Conservation (phyloP, 2,113 vertebrate species). For the Mobula hypostoma region DNA sequence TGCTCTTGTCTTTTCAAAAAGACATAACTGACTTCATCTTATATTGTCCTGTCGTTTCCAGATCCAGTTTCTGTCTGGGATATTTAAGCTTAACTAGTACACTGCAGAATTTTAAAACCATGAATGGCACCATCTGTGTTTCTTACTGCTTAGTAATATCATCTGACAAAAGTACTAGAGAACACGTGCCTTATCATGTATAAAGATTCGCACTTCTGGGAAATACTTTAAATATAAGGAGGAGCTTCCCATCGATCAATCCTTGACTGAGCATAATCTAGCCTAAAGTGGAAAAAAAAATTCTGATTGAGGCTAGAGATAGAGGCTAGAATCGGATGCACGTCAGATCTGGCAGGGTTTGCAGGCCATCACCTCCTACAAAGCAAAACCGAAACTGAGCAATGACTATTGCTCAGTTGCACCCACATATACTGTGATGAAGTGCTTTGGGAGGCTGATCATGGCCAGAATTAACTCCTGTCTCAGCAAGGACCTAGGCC, state of each 20-base stretch:
- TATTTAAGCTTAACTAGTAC: neutral
- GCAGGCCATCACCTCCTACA: no score
- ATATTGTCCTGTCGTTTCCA: neutral
- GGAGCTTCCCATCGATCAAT: neutral
- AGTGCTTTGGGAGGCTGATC: no score
- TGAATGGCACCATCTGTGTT: neutral
- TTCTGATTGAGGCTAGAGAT: no score
- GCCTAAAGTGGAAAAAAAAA: no score
- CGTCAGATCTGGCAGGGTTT: no score
- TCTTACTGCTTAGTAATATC: neutral
- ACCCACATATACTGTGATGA: no score
- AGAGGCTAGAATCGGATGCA: no score
- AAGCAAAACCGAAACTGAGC: no score
- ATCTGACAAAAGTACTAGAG: neutral
- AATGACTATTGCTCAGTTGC: no score
- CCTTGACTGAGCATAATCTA: neutral
- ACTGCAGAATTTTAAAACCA: neutral
- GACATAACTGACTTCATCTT: neutral
- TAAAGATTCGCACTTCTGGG: neutral
- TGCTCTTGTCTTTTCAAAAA: neutral
- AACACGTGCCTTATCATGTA: neutral
- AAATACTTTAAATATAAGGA: no score
- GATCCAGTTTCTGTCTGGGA: neutral
- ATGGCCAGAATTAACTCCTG: no score
- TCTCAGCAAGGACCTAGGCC: no score